phyloP scores from a whole-genome alignment of 1,140 invertebrate species.

The Magallana angulata region DNA sequence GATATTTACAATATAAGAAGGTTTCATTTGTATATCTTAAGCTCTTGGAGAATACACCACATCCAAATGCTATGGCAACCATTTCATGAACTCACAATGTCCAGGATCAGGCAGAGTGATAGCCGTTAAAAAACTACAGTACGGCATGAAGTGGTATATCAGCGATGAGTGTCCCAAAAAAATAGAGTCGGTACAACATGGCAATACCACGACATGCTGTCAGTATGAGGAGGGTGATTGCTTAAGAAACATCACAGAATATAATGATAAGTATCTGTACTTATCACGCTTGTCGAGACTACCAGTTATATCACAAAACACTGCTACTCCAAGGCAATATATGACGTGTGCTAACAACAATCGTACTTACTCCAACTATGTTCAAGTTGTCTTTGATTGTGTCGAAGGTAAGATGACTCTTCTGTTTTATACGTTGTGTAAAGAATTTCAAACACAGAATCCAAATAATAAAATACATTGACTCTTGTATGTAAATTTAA shows the following conservation, averaged over 20 bases:
- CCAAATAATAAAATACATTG: no score
- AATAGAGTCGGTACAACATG: background rate
- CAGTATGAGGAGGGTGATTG: background rate
- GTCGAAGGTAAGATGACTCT: background rate
- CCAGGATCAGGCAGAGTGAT: background rate
- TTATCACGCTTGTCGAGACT: background rate
- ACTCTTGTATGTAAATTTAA: no score
- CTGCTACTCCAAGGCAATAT: background rate
- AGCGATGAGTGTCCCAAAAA: background rate
- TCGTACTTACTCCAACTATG: background rate
- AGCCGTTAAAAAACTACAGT: background rate
- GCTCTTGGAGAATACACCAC: background rate
- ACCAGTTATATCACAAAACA: background rate
- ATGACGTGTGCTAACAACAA: background rate
- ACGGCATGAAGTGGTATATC: background rate
- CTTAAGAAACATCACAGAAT: background rate
- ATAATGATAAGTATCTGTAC: background rate
- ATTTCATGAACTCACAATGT: slow-evolving; percentile 4
- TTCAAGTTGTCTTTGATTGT: background rate
- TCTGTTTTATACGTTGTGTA: no score
- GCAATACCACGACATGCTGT: background rate
- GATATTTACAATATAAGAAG: no score
- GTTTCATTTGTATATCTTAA: no score
- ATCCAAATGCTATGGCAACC: slow-evolving; percentile 5
- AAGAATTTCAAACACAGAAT: no score